Conservation (phyloP, 2,797 vertebrate species). For the Spondyliosoma cantharus region DNA sequence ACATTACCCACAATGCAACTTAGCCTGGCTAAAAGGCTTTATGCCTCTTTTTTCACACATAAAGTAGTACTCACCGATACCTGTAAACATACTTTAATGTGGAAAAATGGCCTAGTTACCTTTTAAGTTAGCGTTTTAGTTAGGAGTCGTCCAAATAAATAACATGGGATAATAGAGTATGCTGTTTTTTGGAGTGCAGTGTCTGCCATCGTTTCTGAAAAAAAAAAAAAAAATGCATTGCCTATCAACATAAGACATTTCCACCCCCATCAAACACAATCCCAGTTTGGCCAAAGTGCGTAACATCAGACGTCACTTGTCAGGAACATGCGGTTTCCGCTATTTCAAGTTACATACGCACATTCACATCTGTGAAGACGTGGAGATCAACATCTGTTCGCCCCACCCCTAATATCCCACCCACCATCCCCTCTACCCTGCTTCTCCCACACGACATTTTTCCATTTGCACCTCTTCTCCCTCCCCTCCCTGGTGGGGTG, state of each 20-base stretch:
- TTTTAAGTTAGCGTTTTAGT: too few species aligned
- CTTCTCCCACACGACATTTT: slow-evolving; percentile 79
- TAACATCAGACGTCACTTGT: slow-evolving; percentile 40
- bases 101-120: too few species aligned
- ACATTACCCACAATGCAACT: too few species aligned
- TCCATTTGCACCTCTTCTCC: slow-evolving; percentile 84
- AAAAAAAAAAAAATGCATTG: slow-evolving; percentile 6
- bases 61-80: too few species aligned
- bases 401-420: slow-evolving; percentile 56
- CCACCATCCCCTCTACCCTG: slow-evolving; percentile 50
- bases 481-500: slow-evolving; percentile 48
- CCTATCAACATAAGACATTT: slow-evolving; percentile 8
- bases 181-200: background rate
- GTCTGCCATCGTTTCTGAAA: too few species aligned
- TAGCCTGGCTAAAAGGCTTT: too few species aligned
- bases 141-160: too few species aligned
- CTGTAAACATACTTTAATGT: too few species aligned
- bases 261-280: slow-evolving; percentile 2
- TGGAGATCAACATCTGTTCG: slow-evolving; percentile 61
- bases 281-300: slow-evolving; percentile 13
- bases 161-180: too few species aligned
- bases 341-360: slow-evolving; percentile 28
- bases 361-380: slow-evolving; percentile 31
- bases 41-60: too few species aligned
- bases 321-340: slow-evolving; percentile 42